Conservation (phyloP, 2,888 invertebrate genomes). For the Melanophora roralis region DNA sequence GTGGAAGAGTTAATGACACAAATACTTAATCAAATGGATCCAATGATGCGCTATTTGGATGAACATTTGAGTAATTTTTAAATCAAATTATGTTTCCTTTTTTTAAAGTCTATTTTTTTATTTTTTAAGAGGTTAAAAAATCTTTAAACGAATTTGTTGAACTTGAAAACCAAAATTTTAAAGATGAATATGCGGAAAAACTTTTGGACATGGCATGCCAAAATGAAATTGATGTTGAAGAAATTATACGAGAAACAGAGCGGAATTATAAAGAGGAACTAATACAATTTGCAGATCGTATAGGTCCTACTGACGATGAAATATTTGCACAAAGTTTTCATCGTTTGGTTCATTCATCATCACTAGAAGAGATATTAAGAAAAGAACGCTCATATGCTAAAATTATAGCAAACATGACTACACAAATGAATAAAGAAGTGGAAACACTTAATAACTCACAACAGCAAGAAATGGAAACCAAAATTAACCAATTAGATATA, state of each 20-base stretch:
- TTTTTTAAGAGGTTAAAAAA: constrained; percentile 66
- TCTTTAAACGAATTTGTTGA: constrained; percentile 81
- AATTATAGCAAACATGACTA: constrained; percentile 85
- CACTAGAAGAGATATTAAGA: constrained; percentile 90
- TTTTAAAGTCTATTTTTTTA: neutral
- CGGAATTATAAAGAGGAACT: constrained; percentile 89
- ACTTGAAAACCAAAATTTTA: constrained; percentile 82
- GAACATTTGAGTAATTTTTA: constrained; percentile 69
- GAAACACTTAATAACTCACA: constrained; percentile 85
- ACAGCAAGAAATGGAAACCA: constrained; percentile 92
- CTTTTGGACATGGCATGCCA: constrained; percentile 81
- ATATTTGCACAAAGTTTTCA: constrained; percentile 79
- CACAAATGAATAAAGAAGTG: constrained; percentile 85
- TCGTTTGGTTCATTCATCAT: constrained; percentile 87
- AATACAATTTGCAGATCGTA: constrained; percentile 88
- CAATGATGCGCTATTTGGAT: constrained; percentile 74
- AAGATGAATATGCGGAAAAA: constrained; percentile 82
- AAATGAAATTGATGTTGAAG: constrained; percentile 84
- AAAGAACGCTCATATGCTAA: constrained; percentile 92
- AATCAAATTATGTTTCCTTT: neutral
- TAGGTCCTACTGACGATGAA: constrained; percentile 90
- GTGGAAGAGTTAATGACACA: constrained; percentile 73
- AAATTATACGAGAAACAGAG: constrained; percentile 87
- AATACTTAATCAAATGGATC: constrained; percentile 73
- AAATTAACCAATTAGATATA: constrained; percentile 86